Base-by-base conservation (phyloP, 2,888 invertebrate species). In the Coenonympha arcania region DNA sequence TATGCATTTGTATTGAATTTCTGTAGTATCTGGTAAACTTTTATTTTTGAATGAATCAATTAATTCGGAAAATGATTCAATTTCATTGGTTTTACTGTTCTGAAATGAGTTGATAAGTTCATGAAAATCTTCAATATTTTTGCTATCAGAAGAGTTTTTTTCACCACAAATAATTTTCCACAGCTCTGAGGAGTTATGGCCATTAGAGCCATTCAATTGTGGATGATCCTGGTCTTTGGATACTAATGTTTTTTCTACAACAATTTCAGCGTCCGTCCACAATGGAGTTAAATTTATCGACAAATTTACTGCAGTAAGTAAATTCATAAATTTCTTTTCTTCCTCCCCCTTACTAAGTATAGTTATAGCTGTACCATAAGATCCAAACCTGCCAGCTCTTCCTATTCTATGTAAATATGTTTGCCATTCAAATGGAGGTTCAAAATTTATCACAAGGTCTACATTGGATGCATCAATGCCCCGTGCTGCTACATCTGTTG, bases 361-460 rank as follows among this genome's bases (percentile, higher is more conserved):
- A 42, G 92, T 92, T 9, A 97, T 89, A 19, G 94, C 92, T 49
- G 90, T 88, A 44, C 96, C 97, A 72, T 90, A 90, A 1, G 94
- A 91, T 1, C 98, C 99, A 87, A 93, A 99, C 54, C 99, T 88
- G 0, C 99, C 99, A 34, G 98, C 96, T 64, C 99, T 89, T 1
- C 99, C 99, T 71, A 98, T 96, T 67, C 99, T 88, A 83, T 99
- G 99, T 56, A 97, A 88, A 85, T 97, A 97, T 13, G 94, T 95
- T 57, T 93, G 91, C 60, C 90, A 88, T 66, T 94, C 92, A 56
- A 69, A 68, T 0, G 99, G 96, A 22, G 94, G 84, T 71, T 98
- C 98, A 67, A 97, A 89, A 77, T 99, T 98, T 6, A 99, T 89
- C 0, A 99, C 94, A 52, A 99, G 77, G 86, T 99, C 95, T 6